These are phyloP conservation scores for Eonycteris spelaea DNA, from an alignment of 2,113 vertebrate species.

Conservation along the genomic window DNA sequence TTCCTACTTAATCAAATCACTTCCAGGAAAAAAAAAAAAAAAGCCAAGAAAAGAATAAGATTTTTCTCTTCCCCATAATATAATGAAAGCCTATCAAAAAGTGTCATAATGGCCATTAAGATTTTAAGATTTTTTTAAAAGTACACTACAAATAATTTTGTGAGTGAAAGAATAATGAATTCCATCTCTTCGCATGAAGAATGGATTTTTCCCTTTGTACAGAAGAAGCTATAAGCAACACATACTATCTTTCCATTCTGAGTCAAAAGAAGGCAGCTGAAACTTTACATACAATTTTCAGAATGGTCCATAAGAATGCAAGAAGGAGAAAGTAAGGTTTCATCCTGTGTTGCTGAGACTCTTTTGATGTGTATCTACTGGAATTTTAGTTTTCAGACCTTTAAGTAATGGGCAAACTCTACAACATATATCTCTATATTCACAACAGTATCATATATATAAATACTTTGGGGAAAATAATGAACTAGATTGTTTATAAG, in stretches of 20 bases:
- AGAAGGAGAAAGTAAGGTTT: background rate
- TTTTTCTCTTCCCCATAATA: background rate
- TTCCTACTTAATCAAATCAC: slow-evolving; percentile 53
- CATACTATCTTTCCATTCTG: background rate
- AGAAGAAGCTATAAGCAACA: background rate
- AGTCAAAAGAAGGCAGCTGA: background rate
- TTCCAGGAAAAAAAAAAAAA: background rate
- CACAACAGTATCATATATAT: background rate
- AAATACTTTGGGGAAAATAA: background rate
- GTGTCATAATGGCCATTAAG: background rate
- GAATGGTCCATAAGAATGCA: background rate
- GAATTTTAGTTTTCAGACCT: background rate
- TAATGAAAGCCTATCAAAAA: background rate
- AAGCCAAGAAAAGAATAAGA: background rate
- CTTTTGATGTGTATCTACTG: background rate
- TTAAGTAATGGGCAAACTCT: background rate
- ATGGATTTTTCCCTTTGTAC: background rate
- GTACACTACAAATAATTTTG: background rate
- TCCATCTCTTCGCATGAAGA: background rate
- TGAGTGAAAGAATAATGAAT: background rate
- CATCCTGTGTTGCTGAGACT: background rate
- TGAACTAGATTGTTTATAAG: background rate
- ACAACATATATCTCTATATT: background rate
- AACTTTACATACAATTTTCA: background rate
- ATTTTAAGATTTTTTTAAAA: background rate